Evolutionary conservation across 2,797 vertebrate species (phyloP), one percentile per base, ranked within the genome.

Genomic region (Enteromius paludinosus): DNA sequence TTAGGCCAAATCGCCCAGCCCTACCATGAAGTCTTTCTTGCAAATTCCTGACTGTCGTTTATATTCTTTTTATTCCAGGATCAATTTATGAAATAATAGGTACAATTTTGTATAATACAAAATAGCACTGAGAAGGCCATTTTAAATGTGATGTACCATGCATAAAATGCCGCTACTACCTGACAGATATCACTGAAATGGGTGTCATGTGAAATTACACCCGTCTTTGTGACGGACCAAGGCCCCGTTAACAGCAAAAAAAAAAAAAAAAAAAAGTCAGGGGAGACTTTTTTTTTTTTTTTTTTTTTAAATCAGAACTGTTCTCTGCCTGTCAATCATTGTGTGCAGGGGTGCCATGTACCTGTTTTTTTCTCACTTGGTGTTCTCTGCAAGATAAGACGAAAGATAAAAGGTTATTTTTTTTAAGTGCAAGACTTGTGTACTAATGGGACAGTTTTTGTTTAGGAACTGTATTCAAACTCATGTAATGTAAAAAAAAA

Each of bases 101-200:
- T 17, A 52, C 45, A n/a, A 8, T 56, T 74, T 23, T 41, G 33
- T 17, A 56, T 74, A 41, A 56, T 25, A 41, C n/a, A 38, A 59
- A 56, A 38, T 25, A 4, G 17, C 47, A 33, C 28, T 4, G 20
- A 41, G 33, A 15, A 23, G 33, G 30, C 12, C 20, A 23, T 74
- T 74, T 59, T 56, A 74, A 41, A 59, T 14, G 18, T 41, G 52
- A n/a, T 74, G 12, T 59, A 23, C 52, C 52, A 59, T 38, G 18
- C 52, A 74, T 41, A 52, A 54, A 59, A 56, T 74, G n/a, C 20
- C 1, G 3, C 33, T 56, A 74, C 49, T 25, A 23, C 52, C 30
- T 56, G 72, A 74, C 72, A 38, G 52, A 25, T 23, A 59, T 56
- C 30, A 74, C 20, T 56, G 17, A 74, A 74, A 33, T 52, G 5